Base-by-base conservation (phyloP, 2,113 vertebrate species). In the Sturnira hondurensis region DNA sequence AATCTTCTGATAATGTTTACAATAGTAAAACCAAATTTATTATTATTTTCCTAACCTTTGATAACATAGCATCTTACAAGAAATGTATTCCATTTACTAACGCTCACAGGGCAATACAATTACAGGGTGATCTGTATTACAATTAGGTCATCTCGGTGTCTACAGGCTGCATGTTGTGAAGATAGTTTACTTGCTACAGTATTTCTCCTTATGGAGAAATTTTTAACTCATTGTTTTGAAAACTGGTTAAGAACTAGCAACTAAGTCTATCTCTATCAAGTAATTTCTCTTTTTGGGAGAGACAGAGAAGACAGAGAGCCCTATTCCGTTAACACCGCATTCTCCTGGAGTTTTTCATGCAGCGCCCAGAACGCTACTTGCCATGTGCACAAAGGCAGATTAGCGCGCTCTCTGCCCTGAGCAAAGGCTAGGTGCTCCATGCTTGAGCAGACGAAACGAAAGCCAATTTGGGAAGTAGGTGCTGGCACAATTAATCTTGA, bases 271-370 rank as follows among this genome's bases (percentile, higher is more conserved):
- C 96, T 96, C 41, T 93, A 96, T 54, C 47, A 98, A 98, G 97
- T 91, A 81, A 98, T 16, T 96, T 91, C 95, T 45, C 89, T 97
- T 97, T 98, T 82, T 82, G 89, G 95, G 97, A 96, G 43, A 89
- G 65, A 93, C 36, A 86, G 76, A 95, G 52, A 94, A 94, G 41
- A 84, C 65, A 95, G 74, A 89, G 74, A 92, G 33, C 45, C 36
- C 94, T 96, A 81, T 86, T 94, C 20, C 1, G 96, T 98, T 97
- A 98, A 98, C 98, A 98, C 98, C 94, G 95, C 86, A 97, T 98
- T 97, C 95, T 91, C 80, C 22, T n/a, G 3, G 68, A 97, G 96
- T 97, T 98, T 96, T 87, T 86, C 95, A 97, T 38, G 93, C 96
- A 41, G 54, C 86, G 89, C 94, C 96, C 86, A 36, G 94, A 98